These are phyloP conservation scores for Chloebia gouldiae DNA, from an alignment of 2,113 vertebrate species.

Conservation along the genomic window DNA sequence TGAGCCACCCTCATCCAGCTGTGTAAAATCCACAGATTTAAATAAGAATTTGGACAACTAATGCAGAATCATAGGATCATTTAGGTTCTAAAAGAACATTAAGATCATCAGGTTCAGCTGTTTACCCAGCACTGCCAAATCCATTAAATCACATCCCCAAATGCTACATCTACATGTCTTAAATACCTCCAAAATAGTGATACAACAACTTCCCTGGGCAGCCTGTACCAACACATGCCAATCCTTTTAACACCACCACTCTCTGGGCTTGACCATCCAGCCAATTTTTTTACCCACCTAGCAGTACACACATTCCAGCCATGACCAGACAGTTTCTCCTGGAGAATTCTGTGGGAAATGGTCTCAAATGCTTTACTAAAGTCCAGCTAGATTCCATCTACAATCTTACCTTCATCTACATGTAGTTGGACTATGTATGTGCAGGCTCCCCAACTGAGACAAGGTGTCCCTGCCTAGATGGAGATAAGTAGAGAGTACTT, in stretches of 20 bases:
- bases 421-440: background rate
- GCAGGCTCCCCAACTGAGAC: background rate
- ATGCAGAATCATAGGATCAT: background rate
- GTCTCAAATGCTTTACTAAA: background rate
- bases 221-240: background rate
- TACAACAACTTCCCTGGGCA: background rate
- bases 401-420: background rate
- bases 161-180: background rate
- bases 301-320: background rate
- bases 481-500: background rate
- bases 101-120: background rate
- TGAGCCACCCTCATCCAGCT: background rate
- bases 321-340: background rate
- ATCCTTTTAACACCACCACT: background rate
- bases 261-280: background rate
- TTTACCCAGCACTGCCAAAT: background rate
- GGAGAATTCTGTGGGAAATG: background rate
- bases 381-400: too few relatives aligned
- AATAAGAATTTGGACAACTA: background rate
- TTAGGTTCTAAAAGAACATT: background rate
- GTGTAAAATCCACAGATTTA: accelerated
- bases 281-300: background rate
- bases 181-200: background rate
- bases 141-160: background rate
- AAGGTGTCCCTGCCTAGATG: background rate